Evolutionary conservation across 1,140 invertebrate genomes (phyloP), one percentile per base, ranked within the genome.

Genomic region (Polypedilum vanderplanki): DNA sequence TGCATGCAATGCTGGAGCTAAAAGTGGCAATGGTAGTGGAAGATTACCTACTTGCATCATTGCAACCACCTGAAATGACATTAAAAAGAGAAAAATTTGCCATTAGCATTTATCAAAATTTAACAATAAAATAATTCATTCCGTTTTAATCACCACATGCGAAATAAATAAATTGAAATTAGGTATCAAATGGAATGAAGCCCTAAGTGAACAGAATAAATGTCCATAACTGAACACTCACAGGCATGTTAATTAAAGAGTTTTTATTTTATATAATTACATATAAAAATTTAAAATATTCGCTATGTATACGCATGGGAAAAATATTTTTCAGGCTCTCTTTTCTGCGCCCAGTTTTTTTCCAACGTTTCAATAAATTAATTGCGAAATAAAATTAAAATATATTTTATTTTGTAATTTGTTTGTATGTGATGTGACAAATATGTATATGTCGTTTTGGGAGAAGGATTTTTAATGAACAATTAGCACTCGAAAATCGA

Each of bases 1-100:
- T 70, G 65, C 18, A 70, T 70, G 65, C 65, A 70, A 70, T 70
- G 65, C 17, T 70, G 65, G 65, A 70, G 17, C 18, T 70, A 70
- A 70, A 70, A 70, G 65, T 70, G 65, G 65, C 65, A 70, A 70
- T 70, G 65, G 17, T 18, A 70, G 18, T 70, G 17, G 65, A 70
- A 70, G 65, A 20, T 18, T 18, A 70, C 65, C 17, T 20, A 22
- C 65, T 18, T 18, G 20, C 65, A 70, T 70, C 65, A 70, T 70
- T 70, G 65, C 65, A 18, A 70, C 65, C 20, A 70, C 65, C 65
- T 70, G 65, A 10, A 70, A 70, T 3, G 20, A 70, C 17, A 67
- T n/a, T 0, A 70, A 22, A 70, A 70, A 70, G 10, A 5, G 8
- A n/a, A 20, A 18, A 22, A 22, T 18, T 57, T 57, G n/a, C 46